phyloP scores from a whole-genome alignment of 64 coral and sea anemone genomes.

The Orbicella faveolata region DNA sequence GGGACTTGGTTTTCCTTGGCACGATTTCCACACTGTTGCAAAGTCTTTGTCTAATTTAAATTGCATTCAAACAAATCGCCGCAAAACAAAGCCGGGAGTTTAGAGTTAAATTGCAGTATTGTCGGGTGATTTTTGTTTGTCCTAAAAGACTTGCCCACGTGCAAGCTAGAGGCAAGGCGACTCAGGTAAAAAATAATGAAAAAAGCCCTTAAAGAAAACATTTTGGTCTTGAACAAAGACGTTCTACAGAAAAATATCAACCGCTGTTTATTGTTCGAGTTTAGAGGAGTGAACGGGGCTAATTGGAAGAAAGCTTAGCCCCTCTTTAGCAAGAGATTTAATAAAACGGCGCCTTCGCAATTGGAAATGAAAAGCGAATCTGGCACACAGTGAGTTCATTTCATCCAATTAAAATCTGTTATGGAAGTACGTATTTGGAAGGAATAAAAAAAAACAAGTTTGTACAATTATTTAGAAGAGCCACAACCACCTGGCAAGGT shows the following conservation, averaged over 20 bases:
- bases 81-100: slow-evolving; percentile 27
- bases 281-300: neutral
- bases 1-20: slow-evolving; percentile 4
- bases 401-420: slow-evolving; percentile 76
- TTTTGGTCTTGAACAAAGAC: slow-evolving; percentile 6
- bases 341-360: slow-evolving; percentile 38
- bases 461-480: slow-evolving; percentile 17
- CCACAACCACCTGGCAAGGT: slow-evolving; percentile 69
- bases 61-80: slow-evolving; percentile 44
- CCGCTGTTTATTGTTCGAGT: slow-evolving; percentile 31
- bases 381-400: slow-evolving; percentile 42
- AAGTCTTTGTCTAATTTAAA: slow-evolving; percentile 47
- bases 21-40: slow-evolving; percentile 18
- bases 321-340: slow-evolving; percentile 25
- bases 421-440: slow-evolving; percentile 41
- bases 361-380: slow-evolving; percentile 65
- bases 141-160: slow-evolving; percentile 10
- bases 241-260: neutral
- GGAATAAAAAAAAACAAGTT: slow-evolving; percentile 52
- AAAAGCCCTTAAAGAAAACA: neutral
- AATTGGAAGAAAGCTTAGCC: neutral
- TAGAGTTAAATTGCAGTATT: slow-evolving; percentile 40
- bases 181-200: neutral
- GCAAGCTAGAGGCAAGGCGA: slow-evolving; percentile 14
- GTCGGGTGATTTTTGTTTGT: slow-evolving; percentile 14